Percentiles rank a stretch among this genome's conserved stretches.
Evolutionary conservation across 2,888 invertebrate species (phyloP).

Genomic region (Metellina segmentata): DNA sequence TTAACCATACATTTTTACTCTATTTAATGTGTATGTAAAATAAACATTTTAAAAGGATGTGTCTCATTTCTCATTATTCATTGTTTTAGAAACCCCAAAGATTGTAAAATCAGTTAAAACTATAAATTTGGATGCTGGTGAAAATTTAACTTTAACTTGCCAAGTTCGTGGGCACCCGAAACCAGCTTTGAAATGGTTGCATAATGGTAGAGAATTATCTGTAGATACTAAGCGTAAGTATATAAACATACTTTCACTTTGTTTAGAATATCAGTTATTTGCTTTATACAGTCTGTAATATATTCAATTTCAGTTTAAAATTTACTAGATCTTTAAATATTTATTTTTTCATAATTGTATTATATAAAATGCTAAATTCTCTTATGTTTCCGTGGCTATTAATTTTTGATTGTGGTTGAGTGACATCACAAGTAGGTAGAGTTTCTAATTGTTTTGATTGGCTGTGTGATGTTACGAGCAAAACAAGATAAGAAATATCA

Average conservation of each 20-base stretch:
- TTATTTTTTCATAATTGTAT: too few species aligned
- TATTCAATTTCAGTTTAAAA: not conserved
- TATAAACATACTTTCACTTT: not conserved
- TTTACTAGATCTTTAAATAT: not conserved
- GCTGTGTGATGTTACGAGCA: too few species aligned
- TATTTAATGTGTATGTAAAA: not conserved
- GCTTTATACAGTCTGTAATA: not conserved
- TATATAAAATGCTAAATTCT: too few species aligned
- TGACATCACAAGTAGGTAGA: too few species aligned
- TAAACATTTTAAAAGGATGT: too few species aligned
- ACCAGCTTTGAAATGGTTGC: constrained; percentile 90
- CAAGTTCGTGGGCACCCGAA: constrained; percentile 87
- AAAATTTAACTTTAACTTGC: constrained; percentile 83
- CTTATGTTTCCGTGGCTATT: too few species aligned
- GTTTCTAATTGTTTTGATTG: too few species aligned
- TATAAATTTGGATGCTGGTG: constrained; percentile 83
- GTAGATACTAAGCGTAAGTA: constrained; percentile 44
- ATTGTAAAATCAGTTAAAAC: constrained; percentile 81
- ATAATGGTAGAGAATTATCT: constrained; percentile 88
- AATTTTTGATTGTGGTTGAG: too few species aligned
- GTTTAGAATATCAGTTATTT: too few species aligned
- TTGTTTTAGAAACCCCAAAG: constrained; percentile 81
- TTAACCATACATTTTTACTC: not conserved
- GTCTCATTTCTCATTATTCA: not conserved
- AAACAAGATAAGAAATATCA: too few species aligned